These are phyloP conservation scores for Zingel zingel DNA, from an alignment of 2,113 vertebrate species.

Conservation along the genomic window DNA sequence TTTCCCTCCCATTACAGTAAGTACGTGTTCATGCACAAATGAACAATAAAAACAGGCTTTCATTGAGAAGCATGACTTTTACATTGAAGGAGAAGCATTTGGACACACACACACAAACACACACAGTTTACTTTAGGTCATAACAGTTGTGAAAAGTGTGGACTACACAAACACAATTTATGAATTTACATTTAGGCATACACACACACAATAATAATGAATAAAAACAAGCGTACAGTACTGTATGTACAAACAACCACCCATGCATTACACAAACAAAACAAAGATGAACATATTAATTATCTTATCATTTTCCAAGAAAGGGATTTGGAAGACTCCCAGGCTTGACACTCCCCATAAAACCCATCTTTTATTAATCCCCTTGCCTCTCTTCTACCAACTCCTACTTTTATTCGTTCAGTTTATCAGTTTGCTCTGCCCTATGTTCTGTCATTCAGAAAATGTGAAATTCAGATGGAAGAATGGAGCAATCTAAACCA, in stretches of 20 bases:
- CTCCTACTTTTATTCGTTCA: slow-evolving; percentile 35
- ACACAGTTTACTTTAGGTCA: too few species aligned
- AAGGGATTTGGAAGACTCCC: slow-evolving; percentile 33
- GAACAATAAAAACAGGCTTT: slow-evolving; percentile 21
- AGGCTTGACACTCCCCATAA: slow-evolving; percentile 40
- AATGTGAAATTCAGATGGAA: slow-evolving; percentile 10
- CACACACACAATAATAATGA: not conserved
- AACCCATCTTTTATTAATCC: slow-evolving; percentile 44
- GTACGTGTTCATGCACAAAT: not conserved
- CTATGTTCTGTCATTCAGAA: slow-evolving; percentile 8
- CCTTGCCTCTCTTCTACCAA: not conserved
- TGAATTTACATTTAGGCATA: not conserved
- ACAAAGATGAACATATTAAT: not conserved
- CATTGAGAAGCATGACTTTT: slow-evolving; percentile 9
- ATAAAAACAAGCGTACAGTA: not conserved
- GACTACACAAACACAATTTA: not conserved
- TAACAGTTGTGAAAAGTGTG: not conserved
- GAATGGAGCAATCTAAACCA: slow-evolving; percentile 14
- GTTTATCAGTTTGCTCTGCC: slow-evolving; percentile 38
- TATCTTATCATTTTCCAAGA: slow-evolving; percentile 38
- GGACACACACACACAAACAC: not conserved
- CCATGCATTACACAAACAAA: not conserved
- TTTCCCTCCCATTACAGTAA: slow-evolving; percentile 22
- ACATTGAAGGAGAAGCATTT: not conserved
- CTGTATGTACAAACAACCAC: not conserved